These are phyloP conservation scores for Takifugu ocellatus DNA, from an alignment of 2,797 vertebrate species.

Conservation along the genomic window DNA sequence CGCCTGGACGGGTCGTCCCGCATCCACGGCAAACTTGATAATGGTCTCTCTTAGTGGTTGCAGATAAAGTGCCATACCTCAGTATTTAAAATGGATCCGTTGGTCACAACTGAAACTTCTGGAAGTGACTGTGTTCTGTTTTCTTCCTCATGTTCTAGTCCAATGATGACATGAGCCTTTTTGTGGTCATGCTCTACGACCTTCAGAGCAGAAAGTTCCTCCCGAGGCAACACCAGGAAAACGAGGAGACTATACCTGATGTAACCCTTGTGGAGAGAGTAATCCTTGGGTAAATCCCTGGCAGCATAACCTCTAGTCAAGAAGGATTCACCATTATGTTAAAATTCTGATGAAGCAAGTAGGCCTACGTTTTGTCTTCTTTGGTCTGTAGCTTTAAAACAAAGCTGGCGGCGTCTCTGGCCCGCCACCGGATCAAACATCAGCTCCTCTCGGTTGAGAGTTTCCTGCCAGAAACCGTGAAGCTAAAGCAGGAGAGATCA, in stretches of 20 bases:
- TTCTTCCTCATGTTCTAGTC: slow-evolving; percentile 59
- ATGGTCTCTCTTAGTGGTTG: slow-evolving; percentile 18
- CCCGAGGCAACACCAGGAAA: slow-evolving; percentile 53
- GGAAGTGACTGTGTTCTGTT: slow-evolving; percentile 15
- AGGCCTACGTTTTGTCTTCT: slow-evolving; percentile 12
- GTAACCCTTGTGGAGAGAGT: slow-evolving; percentile 79
- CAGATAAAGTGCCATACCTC: slow-evolving; percentile 6
- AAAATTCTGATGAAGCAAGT: neutral
- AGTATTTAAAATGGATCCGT: no score
- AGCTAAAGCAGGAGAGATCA: slow-evolving; percentile 77
- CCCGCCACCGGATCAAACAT: slow-evolving; percentile 85
- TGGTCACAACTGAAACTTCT: neutral
- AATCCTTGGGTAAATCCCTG: slow-evolving; percentile 71
- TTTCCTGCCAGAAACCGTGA: slow-evolving; percentile 80
- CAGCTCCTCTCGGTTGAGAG: slow-evolving; percentile 78
- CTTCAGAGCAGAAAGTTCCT: slow-evolving; percentile 86
- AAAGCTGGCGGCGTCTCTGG: slow-evolving; percentile 85
- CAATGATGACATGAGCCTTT: slow-evolving; percentile 80
- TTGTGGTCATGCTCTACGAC: slow-evolving; percentile 87
- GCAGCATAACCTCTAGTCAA: no score
- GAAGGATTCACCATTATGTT: no score
- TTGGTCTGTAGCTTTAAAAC: slow-evolving; percentile 75
- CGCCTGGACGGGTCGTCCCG: neutral
- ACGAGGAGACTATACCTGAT: slow-evolving; percentile 70
- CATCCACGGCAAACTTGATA: neutral